Conservation (phyloP, 1,140 invertebrate species). For the Aphidius ervi region DNA sequence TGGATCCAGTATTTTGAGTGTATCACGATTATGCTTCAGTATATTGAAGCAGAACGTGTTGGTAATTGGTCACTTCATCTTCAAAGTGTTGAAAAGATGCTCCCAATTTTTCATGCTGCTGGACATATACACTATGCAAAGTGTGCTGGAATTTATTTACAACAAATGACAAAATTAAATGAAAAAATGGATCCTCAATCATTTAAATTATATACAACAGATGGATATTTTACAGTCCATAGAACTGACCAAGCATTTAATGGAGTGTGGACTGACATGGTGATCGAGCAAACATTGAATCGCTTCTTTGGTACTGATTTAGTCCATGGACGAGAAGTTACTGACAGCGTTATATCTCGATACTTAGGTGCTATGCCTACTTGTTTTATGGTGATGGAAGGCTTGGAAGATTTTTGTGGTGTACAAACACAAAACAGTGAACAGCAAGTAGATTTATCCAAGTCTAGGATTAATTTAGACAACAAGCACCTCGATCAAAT, state of each 20-base stretch:
- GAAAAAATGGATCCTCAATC: constrained; percentile 31
- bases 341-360: constrained; percentile 20
- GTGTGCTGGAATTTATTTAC: constrained; percentile 40
- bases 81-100: constrained; percentile 30
- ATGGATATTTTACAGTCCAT: constrained; percentile 35
- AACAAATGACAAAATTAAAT: constrained; percentile 36
- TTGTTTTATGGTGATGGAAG: constrained; percentile 32
- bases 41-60: constrained; percentile 28
- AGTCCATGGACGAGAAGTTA: constrained; percentile 24
- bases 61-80: constrained; percentile 36
- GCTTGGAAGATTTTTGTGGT: constrained; percentile 29
- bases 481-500: constrained; percentile 28
- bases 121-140: constrained; percentile 43
- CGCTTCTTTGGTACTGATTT: constrained; percentile 30
- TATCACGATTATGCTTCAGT: constrained; percentile 17
- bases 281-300: constrained; percentile 43
- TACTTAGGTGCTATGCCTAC: constrained; percentile 23
- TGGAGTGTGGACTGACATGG: constrained; percentile 44
- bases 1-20: constrained; percentile 25
- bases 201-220: constrained; percentile 32
- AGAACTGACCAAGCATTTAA: constrained; percentile 42
- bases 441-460: constrained; percentile 35
- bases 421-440: constrained; percentile 18
- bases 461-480: constrained; percentile 24
- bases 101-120: constrained; percentile 40